Conservation (phyloP, 1,140 invertebrate species). For the Leptinotarsa texana region DNA sequence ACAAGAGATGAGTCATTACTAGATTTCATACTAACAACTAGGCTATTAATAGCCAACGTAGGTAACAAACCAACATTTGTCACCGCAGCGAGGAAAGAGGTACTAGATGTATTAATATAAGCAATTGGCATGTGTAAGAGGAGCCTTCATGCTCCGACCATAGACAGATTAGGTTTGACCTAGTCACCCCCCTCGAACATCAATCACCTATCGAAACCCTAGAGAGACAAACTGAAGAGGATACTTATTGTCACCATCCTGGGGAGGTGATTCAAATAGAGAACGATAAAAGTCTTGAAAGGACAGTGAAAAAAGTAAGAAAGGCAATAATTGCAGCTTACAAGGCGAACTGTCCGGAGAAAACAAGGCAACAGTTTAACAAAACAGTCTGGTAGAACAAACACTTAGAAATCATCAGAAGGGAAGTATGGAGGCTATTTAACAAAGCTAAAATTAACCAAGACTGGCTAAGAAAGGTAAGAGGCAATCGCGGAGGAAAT, state of each 20-base stretch:
- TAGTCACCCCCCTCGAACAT: not conserved
- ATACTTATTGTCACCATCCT: slow-evolving; percentile 15
- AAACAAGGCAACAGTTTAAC: not conserved
- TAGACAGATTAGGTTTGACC: slow-evolving; percentile 11
- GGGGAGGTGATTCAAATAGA: not conserved
- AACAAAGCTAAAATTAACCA: no score
- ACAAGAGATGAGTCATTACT: no score
- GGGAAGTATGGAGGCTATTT: no score
- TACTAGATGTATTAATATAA: not conserved
- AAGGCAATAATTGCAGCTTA: no score
- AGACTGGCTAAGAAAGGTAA: no score
- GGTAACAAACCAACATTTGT: slow-evolving; percentile 3
- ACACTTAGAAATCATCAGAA: no score
- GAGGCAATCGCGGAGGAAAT: no score
- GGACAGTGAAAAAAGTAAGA: not conserved
- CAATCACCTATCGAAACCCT: slow-evolving; percentile 1
- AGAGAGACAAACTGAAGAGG: slow-evolving; percentile 7
- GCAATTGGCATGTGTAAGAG: not conserved
- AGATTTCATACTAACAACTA: no score
- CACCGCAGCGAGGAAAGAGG: not conserved
- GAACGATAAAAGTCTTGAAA: no score
- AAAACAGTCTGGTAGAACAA: no score
- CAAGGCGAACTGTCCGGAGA: not conserved
- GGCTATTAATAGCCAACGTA: no score
- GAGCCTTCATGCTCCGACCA: slow-evolving; percentile 19